Evolutionary conservation across 2,113 vertebrate genomes (phyloP).

Genomic region (Electrona antarctica): DNA sequence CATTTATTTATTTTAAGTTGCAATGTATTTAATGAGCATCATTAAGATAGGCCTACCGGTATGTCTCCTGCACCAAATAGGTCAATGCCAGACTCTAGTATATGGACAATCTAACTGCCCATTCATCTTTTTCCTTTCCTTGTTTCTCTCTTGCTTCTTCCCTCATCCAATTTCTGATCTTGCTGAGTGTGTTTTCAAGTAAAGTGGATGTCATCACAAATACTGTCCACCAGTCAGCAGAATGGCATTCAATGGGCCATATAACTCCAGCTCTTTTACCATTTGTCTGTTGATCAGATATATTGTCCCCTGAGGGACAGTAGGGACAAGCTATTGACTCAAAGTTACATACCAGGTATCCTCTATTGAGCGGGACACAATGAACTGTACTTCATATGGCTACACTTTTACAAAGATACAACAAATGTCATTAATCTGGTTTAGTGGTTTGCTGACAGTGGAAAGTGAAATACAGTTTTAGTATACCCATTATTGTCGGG

Average conservation of each 20-base stretch:
- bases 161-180: background rate
- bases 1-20: background rate
- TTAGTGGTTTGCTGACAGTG: background rate
- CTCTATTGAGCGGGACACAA: constrained; percentile 3
- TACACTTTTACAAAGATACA: constrained; percentile 17
- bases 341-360: constrained; percentile 33
- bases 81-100: constrained; percentile 3
- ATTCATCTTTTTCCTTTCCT: background rate
- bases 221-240: constrained; percentile 38
- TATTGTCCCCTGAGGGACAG: constrained; percentile 31
- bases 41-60: background rate
- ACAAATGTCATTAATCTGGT: constrained; percentile 22
- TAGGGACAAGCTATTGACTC: constrained; percentile 17
- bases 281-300: constrained; percentile 38
- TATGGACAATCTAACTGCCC: background rate
- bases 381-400: constrained; percentile 9
- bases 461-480: constrained; percentile 14
- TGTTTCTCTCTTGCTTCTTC: background rate
- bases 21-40: constrained; percentile 30
- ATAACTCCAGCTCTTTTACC: constrained; percentile 36
- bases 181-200: constrained; percentile 34
- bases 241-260: constrained; percentile 34
- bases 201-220: constrained; percentile 38
- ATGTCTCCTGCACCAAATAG: constrained; percentile 12
- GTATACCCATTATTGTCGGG: constrained; percentile 13